phyloP scores from a whole-genome alignment of 2,797 vertebrate genomes.

The Labroides dimidiatus region DNA sequence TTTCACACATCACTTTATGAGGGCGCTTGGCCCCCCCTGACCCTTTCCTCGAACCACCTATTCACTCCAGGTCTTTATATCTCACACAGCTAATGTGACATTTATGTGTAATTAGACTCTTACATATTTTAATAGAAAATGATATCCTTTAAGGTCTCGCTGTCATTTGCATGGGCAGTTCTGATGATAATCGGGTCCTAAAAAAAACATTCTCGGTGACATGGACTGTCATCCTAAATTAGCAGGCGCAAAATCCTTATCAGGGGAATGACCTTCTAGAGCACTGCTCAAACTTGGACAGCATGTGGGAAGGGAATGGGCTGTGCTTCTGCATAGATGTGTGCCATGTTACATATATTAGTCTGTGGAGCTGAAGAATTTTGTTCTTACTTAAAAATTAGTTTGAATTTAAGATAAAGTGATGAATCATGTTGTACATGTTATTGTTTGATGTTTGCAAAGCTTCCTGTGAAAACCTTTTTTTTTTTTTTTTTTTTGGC shows the following conservation, averaged over 20 bases:
- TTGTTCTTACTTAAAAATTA: too few species aligned
- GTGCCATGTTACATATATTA: background rate
- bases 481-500: too few species aligned
- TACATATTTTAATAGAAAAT: constrained; percentile 86
- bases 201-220: constrained; percentile 78
- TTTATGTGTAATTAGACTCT: constrained; percentile 86
- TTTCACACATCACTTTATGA: constrained; percentile 26
- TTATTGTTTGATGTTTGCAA: background rate
- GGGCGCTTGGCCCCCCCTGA: constrained; percentile 16
- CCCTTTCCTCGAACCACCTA: constrained; percentile 50
- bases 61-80: constrained; percentile 75
- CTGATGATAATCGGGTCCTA: constrained; percentile 81
- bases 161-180: constrained; percentile 85
- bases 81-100: constrained; percentile 82
- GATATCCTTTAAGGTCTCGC: constrained; percentile 85
- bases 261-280: constrained; percentile 77
- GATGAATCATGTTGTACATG: background rate
- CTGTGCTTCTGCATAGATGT: constrained; percentile 8
- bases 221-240: constrained; percentile 82
- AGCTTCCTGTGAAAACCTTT: too few species aligned
- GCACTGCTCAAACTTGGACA: constrained; percentile 49
- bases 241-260: constrained; percentile 74
- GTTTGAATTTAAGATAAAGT: background rate
- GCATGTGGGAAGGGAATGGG: constrained; percentile 31
- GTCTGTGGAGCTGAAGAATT: background rate